phyloP scores from a whole-genome alignment of 2,113 vertebrate genomes.

The Urocynchramus pylzowi region DNA sequence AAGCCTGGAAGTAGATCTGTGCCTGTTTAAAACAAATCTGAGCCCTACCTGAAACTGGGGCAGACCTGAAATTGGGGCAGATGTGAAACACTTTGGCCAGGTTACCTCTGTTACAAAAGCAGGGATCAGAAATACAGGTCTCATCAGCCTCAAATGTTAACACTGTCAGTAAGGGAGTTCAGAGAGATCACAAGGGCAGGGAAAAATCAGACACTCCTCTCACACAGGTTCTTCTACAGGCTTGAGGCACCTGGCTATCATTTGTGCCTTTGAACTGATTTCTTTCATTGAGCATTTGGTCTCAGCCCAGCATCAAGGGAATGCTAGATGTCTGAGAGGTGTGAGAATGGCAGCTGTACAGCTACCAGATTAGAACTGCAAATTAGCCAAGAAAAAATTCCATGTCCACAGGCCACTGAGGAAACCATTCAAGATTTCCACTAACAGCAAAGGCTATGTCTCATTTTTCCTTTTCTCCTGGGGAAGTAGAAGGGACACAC shows the following conservation, averaged over 20 bases:
- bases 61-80: not conserved
- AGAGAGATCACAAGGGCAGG: not conserved
- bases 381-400: not conserved
- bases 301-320: not conserved
- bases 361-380: slow-evolving; percentile 27
- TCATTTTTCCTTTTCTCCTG: not conserved
- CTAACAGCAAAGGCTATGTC: not conserved
- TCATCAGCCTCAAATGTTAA: not conserved
- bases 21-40: not conserved
- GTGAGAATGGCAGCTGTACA: not conserved
- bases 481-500: not conserved
- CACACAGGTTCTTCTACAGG: not conserved
- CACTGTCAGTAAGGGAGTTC: not conserved
- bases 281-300: not conserved
- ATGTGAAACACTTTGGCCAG: not conserved
- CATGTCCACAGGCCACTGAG: not conserved
- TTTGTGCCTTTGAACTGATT: not conserved
- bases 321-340: not conserved
- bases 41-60: not conserved
- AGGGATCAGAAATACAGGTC: not conserved
- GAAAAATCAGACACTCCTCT: not conserved
- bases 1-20: not conserved
- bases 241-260: not conserved
- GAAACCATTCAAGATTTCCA: not conserved
- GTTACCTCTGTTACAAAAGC: not conserved